phyloP scores from a whole-genome alignment of 1,140 invertebrate species.

The Zaprionus taronus region DNA sequence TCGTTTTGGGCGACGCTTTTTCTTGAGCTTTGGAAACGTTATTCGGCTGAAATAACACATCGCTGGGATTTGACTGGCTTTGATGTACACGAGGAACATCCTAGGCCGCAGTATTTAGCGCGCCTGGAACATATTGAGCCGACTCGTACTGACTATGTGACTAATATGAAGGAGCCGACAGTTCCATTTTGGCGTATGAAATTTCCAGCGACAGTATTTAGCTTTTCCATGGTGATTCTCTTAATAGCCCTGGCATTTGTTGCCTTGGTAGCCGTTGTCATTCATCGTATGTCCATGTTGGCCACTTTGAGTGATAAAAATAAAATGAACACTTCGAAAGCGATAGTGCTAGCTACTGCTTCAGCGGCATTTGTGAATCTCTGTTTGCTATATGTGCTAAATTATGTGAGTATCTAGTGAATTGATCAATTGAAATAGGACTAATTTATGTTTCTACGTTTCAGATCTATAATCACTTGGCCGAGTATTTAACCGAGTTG shows the following conservation, averaged over 20 bases:
- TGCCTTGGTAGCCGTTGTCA: slow-evolving; percentile 94
- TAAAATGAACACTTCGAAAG: slow-evolving; percentile 89
- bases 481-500: slow-evolving; percentile 96
- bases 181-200: slow-evolving; percentile 95
- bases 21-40: slow-evolving; percentile 97
- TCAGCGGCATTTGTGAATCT: slow-evolving; percentile 95
- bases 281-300: slow-evolving; percentile 95
- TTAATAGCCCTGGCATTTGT: slow-evolving; percentile 92
- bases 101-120: slow-evolving; percentile 92
- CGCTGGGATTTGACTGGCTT: slow-evolving; percentile 95
- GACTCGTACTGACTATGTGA: slow-evolving; percentile 87
- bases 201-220: slow-evolving; percentile 92
- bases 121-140: slow-evolving; percentile 90
- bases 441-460: not conserved
- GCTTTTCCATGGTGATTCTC: slow-evolving; percentile 92
- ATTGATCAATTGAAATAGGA: not conserved
- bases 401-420: slow-evolving; percentile 88
- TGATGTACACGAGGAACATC: slow-evolving; percentile 94
- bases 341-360: slow-evolving; percentile 91
- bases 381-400: slow-evolving; percentile 93
- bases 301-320: slow-evolving; percentile 88
- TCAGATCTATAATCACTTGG: slow-evolving; percentile 94
- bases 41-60: slow-evolving; percentile 95
- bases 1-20: slow-evolving; percentile 97
- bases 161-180: slow-evolving; percentile 91